Evolutionary conservation across 2,113 vertebrate genomes (phyloP).

Genomic region (Myxocyprinus asiaticus): DNA sequence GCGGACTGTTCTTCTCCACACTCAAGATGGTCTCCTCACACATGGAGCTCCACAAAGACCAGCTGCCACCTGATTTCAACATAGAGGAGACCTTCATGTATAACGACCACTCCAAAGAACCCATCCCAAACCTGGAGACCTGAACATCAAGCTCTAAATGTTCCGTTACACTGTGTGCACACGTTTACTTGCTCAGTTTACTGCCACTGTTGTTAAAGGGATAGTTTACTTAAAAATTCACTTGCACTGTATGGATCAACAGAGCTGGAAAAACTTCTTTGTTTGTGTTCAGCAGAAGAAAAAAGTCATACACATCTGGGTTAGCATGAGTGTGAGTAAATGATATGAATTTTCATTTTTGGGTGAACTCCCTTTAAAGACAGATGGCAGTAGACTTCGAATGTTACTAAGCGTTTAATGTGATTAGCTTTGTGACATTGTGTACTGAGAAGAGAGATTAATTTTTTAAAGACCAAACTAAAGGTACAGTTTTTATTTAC

Average conservation of each 20-base stretch:
- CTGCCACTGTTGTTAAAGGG: too few species aligned
- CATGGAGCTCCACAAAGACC: slow-evolving; percentile 92
- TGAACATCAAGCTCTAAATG: slow-evolving; percentile 65
- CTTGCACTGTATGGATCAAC: too few species aligned
- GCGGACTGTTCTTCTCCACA: slow-evolving; percentile 94
- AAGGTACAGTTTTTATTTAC: not conserved
- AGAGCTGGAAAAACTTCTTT: too few species aligned
- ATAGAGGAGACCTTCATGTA: slow-evolving; percentile 99
- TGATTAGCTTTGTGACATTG: slow-evolving; percentile 11
- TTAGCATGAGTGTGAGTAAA: too few species aligned
- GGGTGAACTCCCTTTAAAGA: too few species aligned
- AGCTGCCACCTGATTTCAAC: slow-evolving; percentile 91
- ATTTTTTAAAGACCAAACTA: not conserved
- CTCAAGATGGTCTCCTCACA: slow-evolving; percentile 97
- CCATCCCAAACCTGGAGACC: slow-evolving; percentile 81
- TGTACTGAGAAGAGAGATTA: slow-evolving; percentile 3
- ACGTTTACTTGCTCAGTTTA: not conserved
- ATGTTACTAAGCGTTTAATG: slow-evolving; percentile 33
- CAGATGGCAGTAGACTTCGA: slow-evolving; percentile 22
- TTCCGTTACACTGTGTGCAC: slow-evolving; percentile 31
- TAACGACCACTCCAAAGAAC: slow-evolving; percentile 95
- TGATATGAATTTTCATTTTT: too few species aligned
- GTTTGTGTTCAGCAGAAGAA: slow-evolving; percentile 2
- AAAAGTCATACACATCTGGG: too few species aligned
- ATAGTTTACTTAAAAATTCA: too few species aligned